Base-by-base conservation (phyloP, 2,113 vertebrate genomes). In the Salvelinus namaycush region DNA sequence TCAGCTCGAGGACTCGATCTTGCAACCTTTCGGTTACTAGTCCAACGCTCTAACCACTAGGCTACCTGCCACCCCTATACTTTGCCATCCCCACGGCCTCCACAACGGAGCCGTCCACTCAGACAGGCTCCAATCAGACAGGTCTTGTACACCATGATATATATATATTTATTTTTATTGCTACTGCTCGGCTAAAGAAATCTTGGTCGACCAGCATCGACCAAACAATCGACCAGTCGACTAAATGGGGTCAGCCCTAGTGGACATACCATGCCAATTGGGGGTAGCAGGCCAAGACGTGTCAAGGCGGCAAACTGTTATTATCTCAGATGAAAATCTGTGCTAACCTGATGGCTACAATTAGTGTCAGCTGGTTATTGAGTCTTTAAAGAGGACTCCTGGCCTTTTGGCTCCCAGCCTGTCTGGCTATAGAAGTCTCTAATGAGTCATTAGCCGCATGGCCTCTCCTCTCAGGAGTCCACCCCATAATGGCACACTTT, bases 281-380 rank as follows among this genome's bases (percentile, higher is more conserved):
- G 78, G 89, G 83, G 86, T 86, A 88, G 75, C 82, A 81, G 83
- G 85, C 91, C 89, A 87, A 89, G 79, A 86, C 84, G 76, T 91
- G 86, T 87, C 88, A 85, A 82, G 80, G 83, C 87, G 89, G 88
- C 88, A 91, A 89, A 92, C 92, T 94, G 91, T 88, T 92, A 92
- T 91, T 91, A 92, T 89, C 93, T 89, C 83, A 89, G 92, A 93
- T 93, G 92, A 95, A 94, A 95, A 94, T 94, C 90, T 77, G 91
- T 93, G 88, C 87, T 83, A 80, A 89, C 90, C 89, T 79, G 85
- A 92, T 90, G 88, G 89, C 90, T 82, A 80, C 91, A 93, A 93
- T 93, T 93, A 94, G 92, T 94, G 92, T 93, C 92, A 91, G 81
- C 90, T 89, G 89, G 89, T 92, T 93, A 91, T 91, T 92, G 90